A percentile compares a stretch with the other conserved stretches of the same genome.
These are phyloP conservation scores for Hipparchia sbordonii DNA, from an alignment of 2,888 invertebrate genomes.

Conservation along the genomic window DNA sequence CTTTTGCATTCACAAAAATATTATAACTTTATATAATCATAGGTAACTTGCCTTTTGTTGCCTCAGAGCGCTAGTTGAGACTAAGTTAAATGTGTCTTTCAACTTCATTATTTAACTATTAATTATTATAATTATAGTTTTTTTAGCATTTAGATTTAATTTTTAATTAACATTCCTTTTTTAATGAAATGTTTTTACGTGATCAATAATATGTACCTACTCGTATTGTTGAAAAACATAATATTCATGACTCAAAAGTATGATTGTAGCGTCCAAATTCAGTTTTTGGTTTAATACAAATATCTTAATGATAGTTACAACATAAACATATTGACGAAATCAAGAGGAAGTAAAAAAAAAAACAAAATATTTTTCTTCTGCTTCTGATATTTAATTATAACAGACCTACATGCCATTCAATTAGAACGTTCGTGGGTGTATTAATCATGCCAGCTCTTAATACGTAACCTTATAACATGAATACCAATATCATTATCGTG, in stretches of 20 bases:
- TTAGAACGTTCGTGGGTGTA: not conserved
- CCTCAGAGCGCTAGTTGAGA: not conserved
- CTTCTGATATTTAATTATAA: not conserved
- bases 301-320: too few relatives aligned
- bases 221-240: too few relatives aligned
- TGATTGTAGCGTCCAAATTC: not conserved
- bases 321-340: too few relatives aligned
- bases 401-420: not conserved
- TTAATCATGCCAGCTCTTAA: conserved; percentile 1
- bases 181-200: not conserved
- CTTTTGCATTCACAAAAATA: not conserved
- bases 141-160: not conserved
- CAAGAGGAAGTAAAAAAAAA: not conserved
- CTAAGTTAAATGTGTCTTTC: conserved; percentile 6
- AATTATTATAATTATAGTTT: not conserved
- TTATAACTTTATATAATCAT: not conserved
- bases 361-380: not conserved
- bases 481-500: not conserved
- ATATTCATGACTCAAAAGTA: not conserved
- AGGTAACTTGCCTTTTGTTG: not conserved
- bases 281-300: not conserved
- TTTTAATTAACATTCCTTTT: conserved; percentile 4
- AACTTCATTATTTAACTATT: not conserved
- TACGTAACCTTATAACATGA: not conserved
- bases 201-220: too few relatives aligned